Evolutionary conservation across 2,113 vertebrate species (phyloP).

Genomic region (Hippocampus mohnikei): DNA sequence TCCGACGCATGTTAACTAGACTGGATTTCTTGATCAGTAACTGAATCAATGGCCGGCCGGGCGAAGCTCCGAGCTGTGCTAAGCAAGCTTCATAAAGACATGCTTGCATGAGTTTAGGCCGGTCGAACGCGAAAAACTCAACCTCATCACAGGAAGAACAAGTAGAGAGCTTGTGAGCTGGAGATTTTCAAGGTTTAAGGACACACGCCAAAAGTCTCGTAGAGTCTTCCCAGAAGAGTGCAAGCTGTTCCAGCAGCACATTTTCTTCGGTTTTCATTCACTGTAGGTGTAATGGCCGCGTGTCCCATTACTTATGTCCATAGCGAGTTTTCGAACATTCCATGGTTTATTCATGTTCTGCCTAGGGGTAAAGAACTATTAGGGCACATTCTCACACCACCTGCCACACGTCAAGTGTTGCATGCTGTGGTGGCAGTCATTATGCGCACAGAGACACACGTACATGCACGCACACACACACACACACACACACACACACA

Average conservation of each 20-base stretch:
- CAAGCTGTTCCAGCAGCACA: not conserved
- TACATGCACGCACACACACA: slow-evolving; percentile 15
- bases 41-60: too few species aligned
- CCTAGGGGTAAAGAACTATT: slow-evolving; percentile 39
- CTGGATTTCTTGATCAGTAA: too few species aligned
- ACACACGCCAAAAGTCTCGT: not conserved
- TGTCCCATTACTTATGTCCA: slow-evolving; percentile 15
- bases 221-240: not conserved
- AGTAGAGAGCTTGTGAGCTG: not conserved
- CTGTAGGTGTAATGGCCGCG: not conserved
- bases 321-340: slow-evolving; percentile 24
- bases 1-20: too few species aligned
- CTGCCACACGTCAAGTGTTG: slow-evolving; percentile 50
- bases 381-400: slow-evolving; percentile 41
- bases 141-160: too few species aligned
- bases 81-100: too few species aligned
- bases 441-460: slow-evolving; percentile 9
- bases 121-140: too few species aligned
- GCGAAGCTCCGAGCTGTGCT: too few species aligned
- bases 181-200: not conserved
- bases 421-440: slow-evolving; percentile 29
- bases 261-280: not conserved
- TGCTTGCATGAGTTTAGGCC: too few species aligned
- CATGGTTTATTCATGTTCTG: slow-evolving; percentile 61
- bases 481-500: slow-evolving; percentile 26